These are phyloP conservation scores for Actenoides hombroni DNA, from an alignment of 2,113 vertebrate species.

Conservation along the genomic window DNA sequence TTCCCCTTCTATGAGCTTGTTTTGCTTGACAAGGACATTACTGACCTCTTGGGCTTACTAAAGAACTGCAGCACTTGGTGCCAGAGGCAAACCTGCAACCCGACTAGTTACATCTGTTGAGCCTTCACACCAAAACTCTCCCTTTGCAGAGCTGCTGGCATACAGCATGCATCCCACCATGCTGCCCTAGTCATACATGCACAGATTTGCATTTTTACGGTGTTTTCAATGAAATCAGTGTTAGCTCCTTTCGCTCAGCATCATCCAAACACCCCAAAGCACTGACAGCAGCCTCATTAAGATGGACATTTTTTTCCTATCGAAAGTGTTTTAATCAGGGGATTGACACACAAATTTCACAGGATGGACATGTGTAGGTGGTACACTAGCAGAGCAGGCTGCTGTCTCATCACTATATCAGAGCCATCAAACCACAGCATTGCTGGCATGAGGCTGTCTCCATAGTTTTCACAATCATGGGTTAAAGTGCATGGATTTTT, in stretches of 20 bases:
- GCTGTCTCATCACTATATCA: neutral
- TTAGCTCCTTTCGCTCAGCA: neutral
- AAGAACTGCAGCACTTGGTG: neutral
- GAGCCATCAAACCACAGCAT: neutral
- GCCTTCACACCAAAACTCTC: neutral
- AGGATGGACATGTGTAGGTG: neutral
- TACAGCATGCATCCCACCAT: fast-evolving
- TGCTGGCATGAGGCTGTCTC: neutral
- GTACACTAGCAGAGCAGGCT: neutral
- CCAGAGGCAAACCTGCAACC: neutral
- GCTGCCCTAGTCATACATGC: fast-evolving
- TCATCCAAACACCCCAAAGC: neutral
- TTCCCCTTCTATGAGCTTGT: neutral
- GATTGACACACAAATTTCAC: neutral
- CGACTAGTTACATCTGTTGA: slow-evolving; percentile 11
- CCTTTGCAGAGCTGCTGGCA: neutral
- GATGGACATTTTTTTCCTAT: neutral
- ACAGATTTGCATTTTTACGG: fast-evolving
- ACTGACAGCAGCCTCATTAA: neutral
- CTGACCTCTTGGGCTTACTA: neutral
- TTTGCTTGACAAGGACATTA: slow-evolving; percentile 2
- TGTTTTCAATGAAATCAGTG: neutral
- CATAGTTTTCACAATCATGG: fast-evolving
- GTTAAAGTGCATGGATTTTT: neutral
- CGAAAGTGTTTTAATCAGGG: neutral